Conservation (phyloP, 2,888 invertebrate species). For the Allolobophora icterica region DNA sequence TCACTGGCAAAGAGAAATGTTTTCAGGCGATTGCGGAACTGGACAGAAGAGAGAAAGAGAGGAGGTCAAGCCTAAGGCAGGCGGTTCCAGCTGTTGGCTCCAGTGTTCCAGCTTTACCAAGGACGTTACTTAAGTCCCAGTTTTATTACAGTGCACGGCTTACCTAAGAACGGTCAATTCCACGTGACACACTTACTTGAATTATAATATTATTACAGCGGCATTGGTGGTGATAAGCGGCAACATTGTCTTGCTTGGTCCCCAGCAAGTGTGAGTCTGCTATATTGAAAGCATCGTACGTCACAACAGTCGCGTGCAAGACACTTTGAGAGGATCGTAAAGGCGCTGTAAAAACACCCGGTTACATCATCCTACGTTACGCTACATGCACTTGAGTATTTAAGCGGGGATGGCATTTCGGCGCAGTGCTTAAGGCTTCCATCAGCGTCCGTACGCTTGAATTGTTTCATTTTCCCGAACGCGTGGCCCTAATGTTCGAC, state of each 20-base stretch:
- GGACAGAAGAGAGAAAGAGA: too few relatives aligned
- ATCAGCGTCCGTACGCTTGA: neutral
- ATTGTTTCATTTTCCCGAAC: slow-evolving; percentile 12
- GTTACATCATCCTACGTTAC: neutral
- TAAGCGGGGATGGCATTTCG: neutral
- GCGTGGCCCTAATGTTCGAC: neutral
- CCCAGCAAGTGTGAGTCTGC: neutral
- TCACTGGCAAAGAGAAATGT: too few relatives aligned
- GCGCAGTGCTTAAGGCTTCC: neutral
- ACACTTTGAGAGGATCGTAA: neutral
- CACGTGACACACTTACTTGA: neutral
- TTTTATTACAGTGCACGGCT: neutral
- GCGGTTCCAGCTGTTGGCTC: too few relatives aligned
- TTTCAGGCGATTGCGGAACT: too few relatives aligned
- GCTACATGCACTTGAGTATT: neutral
- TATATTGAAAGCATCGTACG: neutral
- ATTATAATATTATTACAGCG: neutral
- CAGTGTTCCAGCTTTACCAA: neutral
- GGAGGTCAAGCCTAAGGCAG: too few relatives aligned
- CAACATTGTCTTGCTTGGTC: neutral
- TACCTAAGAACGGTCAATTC: neutral
- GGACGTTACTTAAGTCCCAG: neutral
- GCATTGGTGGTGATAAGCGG: neutral
- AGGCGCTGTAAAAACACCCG: neutral
- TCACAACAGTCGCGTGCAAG: neutral